Conservation (phyloP, 2,888 invertebrate species). For the Chromoteleia sp. region DNA sequence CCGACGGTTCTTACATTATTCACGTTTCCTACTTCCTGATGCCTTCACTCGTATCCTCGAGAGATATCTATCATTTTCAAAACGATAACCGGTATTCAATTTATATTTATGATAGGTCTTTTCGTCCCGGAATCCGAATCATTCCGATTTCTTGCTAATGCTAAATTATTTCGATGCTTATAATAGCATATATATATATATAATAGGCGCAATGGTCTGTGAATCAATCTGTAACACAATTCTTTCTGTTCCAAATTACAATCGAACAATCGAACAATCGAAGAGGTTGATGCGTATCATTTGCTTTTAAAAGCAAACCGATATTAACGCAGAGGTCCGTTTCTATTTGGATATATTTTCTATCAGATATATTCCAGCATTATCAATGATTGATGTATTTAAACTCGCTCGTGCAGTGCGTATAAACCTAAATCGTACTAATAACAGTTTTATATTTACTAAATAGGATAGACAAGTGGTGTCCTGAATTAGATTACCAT, state of each 20-base stretch:
- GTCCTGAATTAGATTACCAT: too few species aligned
- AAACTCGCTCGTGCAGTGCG: slow-evolving; percentile 23
- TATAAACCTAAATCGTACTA: slow-evolving; percentile 24
- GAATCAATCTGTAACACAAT: too few species aligned
- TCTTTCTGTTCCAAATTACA: too few species aligned
- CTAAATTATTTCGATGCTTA: neutral
- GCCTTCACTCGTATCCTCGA: slow-evolving; percentile 38
- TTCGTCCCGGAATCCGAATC: slow-evolving; percentile 29
- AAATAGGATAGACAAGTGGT: slow-evolving; percentile 3
- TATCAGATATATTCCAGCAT: slow-evolving; percentile 27
- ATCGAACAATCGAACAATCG: too few species aligned
- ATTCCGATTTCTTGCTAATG: slow-evolving; percentile 10
- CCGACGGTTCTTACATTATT: slow-evolving; percentile 57
- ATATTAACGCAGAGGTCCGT: slow-evolving; percentile 8
- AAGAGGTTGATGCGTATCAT: too few species aligned
- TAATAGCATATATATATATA: too few species aligned
- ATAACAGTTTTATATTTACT: slow-evolving; percentile 30
- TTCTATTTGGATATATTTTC: slow-evolving; percentile 28
- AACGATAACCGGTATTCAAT: slow-evolving; percentile 39
- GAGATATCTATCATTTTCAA: slow-evolving; percentile 60
- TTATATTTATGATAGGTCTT: slow-evolving; percentile 38
- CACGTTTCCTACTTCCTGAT: slow-evolving; percentile 66
- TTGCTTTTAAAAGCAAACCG: too few species aligned
- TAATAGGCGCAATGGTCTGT: too few species aligned
- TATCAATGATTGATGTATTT: slow-evolving; percentile 46